A percentile compares a stretch with the other conserved stretches of the same genome.
These are phyloP conservation scores for Glyptemys insculpta DNA, from an alignment of 2,797 vertebrate species.

Conservation along the genomic window DNA sequence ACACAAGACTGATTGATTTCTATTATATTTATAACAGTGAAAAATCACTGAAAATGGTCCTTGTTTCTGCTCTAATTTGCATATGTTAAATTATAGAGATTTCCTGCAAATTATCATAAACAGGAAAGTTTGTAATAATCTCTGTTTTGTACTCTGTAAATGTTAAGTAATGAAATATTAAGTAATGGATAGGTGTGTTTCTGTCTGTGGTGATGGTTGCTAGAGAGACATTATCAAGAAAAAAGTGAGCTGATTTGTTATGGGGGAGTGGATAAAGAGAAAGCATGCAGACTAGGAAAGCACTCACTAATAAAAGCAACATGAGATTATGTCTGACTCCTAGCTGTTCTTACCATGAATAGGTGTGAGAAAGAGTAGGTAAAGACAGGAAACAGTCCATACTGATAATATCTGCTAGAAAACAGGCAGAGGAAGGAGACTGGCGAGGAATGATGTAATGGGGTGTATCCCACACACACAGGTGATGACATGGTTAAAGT, in stretches of 20 bases:
- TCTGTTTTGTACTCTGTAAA: background rate
- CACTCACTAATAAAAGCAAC: background rate
- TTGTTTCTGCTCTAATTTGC: slow-evolving; percentile 59
- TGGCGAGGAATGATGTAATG: background rate
- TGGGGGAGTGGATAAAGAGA: background rate
- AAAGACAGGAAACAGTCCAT: background rate
- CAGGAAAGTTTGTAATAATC: slow-evolving; percentile 39
- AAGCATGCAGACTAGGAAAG: background rate
- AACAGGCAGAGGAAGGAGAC: background rate
- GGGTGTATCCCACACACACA: background rate
- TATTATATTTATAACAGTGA: slow-evolving; percentile 62
- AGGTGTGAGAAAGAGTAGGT: background rate
- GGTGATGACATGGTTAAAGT: background rate
- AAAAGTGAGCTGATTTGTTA: background rate
- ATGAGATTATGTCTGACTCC: background rate
- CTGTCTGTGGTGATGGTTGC: background rate
- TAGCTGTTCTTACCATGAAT: background rate
- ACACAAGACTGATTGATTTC: slow-evolving; percentile 61
- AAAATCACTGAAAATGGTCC: slow-evolving; percentile 16
- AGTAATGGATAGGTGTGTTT: background rate
- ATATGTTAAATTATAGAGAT: slow-evolving; percentile 65
- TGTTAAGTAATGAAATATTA: background rate
- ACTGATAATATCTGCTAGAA: background rate
- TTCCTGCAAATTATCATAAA: slow-evolving; percentile 37
- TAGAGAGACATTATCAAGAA: background rate